These are phyloP conservation scores for Rhodeus uyekii DNA, from an alignment of 2,797 vertebrate species.

Conservation along the genomic window DNA sequence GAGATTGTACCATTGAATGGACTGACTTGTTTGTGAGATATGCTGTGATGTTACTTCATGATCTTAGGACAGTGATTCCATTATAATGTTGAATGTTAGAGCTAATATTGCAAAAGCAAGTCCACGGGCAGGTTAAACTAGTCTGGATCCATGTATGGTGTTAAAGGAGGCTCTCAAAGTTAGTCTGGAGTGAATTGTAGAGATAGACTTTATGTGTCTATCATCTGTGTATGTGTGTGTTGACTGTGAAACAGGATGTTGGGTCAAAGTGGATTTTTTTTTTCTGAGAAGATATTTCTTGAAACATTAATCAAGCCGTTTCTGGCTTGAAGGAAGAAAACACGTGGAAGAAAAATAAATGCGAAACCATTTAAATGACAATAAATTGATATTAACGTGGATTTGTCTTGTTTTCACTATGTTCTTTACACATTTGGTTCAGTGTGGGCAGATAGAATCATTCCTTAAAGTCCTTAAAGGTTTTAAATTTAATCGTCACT, in stretches of 20 bases:
- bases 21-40: constrained; percentile 42
- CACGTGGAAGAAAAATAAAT: constrained; percentile 67
- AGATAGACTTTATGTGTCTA: constrained; percentile 14
- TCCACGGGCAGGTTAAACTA: background rate
- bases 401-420: constrained; percentile 55
- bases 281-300: constrained; percentile 52
- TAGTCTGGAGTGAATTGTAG: constrained; percentile 23
- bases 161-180: constrained; percentile 57
- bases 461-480: background rate
- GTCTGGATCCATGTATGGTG: constrained; percentile 35
- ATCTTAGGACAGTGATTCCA: constrained; percentile 36
- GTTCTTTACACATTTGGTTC: background rate
- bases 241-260: constrained; percentile 38
- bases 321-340: constrained; percentile 62
- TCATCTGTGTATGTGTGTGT: constrained; percentile 25
- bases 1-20: constrained; percentile 55
- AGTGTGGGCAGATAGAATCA: too few relatives aligned
- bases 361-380: constrained; percentile 74
- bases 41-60: constrained; percentile 1
- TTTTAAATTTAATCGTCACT: background rate
- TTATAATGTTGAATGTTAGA: constrained; percentile 29
- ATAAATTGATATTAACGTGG: constrained; percentile 82
- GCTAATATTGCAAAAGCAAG: constrained; percentile 26
- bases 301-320: constrained; percentile 64
- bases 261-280: constrained; percentile 43